Evolutionary conservation across 2,888 invertebrate genomes (phyloP), one percentile per base, ranked within the genome.

Genomic region (Falcaria lacertinaria): DNA sequence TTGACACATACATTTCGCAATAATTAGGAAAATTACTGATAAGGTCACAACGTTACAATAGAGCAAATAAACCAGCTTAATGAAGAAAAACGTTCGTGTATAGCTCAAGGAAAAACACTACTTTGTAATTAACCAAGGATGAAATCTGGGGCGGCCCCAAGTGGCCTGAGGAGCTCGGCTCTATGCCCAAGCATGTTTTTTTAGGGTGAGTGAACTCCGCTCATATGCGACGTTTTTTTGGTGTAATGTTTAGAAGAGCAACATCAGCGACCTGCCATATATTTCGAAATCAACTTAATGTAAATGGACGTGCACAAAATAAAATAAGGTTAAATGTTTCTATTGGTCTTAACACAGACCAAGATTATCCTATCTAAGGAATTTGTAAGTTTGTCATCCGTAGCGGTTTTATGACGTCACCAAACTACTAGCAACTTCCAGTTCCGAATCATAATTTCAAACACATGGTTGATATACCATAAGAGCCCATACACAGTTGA

Each of bases 121-220:
- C 11, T 28, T 52, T 57, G 54, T 56, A 43, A 42, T 54, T 57
- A 60, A 57, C 57, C 58, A 55, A 52, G 54, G 56, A 57, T 11
- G 48, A 58, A 66, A 72, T 67, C 65, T 71, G 62, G 73, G 66
- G 50, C 72, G 58, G 53, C 45, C 58, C 69, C 60, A 58, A 73
- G 72, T 65, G 65, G 57, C 54, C 43, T 47, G 41, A 45, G 53
- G 48, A 54, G 58, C 48, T 47, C 44, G 50, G 54, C 36, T 35
- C 15, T 39, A 37, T 44, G 39, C 50, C 38, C 42, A 56, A 55
- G 42, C 58, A 47, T 62, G 60, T 66, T 61, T 61, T 67, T 64
- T 53, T 60, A 57, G 69, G 76, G 71, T 81, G 74, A 80, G 55
- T 77, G 78, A 74, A 70, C 75, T 51, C 67, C 48, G 36, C 39